Base-by-base conservation (phyloP, 1,140 invertebrate species). In the Pachyrhynchus sulphureomaculatus region DNA sequence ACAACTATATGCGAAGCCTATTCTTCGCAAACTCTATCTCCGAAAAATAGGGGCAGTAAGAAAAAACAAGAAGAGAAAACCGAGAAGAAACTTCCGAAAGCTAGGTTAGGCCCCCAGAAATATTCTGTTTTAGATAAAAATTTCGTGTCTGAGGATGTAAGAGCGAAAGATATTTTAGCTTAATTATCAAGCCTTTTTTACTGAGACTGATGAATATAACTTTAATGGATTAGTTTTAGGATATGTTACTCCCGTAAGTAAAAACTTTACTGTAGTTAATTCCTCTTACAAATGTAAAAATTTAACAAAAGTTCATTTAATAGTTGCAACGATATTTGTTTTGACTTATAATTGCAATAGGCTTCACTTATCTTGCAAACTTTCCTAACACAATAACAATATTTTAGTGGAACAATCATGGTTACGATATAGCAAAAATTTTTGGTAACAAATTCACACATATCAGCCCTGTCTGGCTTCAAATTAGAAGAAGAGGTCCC, bases 401-500 rank as follows among this genome's bases (percentile, higher is more conserved):
- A 55, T 83, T 85, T 67, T 70, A 97, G 93, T 98, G 96, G 96
- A 98, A 98, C 76, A 87, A 82, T 59, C 90, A 93, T 81, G 96
- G 95, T 0, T 95, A 97, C 80, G 91, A 96, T 79, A 83, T 96
- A 33, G 91, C 93, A 0, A 96, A 96, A 79, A 85, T 82, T 42
- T 96, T 96, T 81, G 87, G 86, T 33, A 83, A 86, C 26, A 98
- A 98, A 77, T 94, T 98, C 69, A 88, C 88, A 45, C 88, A 91
- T 66, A 84, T 98, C 2, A 95, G 94, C 10, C 95, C 96, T 2
- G 94, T 98, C 0, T 98, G 96, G 95, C 80, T 98, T 5, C 91
- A 96, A 79, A 76, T 96, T 15, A 84, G 84, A 69, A 74, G 83
- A 34, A 86, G 80, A 58, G 81, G 76, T 67, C 79, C 75, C 32